Conservation (phyloP, 2,888 invertebrate species). For the Allolobophora icterica region DNA sequence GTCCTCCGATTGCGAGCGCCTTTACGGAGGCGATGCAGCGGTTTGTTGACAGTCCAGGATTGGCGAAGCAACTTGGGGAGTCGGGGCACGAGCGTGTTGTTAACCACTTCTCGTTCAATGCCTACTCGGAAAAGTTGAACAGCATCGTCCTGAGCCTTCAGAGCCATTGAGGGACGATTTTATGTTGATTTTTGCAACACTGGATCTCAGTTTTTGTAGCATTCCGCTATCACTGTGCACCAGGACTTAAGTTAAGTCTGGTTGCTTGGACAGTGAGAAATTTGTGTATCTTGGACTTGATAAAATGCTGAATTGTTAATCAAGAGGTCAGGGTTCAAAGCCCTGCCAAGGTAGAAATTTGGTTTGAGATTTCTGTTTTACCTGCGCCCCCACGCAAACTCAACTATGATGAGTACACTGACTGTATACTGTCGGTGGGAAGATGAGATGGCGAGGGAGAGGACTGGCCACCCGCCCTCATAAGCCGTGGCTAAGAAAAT, state of each 20-base stretch:
- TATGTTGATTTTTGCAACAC: neutral
- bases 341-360: too few relatives aligned
- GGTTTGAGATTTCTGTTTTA: too few relatives aligned
- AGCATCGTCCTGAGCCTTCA: slow-evolving; percentile 21
- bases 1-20: slow-evolving; percentile 70
- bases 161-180: neutral
- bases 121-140: slow-evolving; percentile 70
- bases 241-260: too few relatives aligned
- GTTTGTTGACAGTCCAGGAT: slow-evolving; percentile 72
- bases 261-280: neutral
- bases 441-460: too few relatives aligned
- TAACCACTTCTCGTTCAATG: slow-evolving; percentile 81
- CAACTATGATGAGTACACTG: too few relatives aligned
- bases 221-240: neutral
- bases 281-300: neutral
- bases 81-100: slow-evolving; percentile 78
- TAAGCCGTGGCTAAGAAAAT: too few relatives aligned
- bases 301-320: too few relatives aligned
- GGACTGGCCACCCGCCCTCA: too few relatives aligned
- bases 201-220: neutral
- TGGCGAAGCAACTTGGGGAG: slow-evolving; percentile 76
- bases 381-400: too few relatives aligned
- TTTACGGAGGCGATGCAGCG: slow-evolving; percentile 81
- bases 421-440: too few relatives aligned
- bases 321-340: too few relatives aligned